Conservation (phyloP, 1,140 invertebrate genomes). For the Psix sp. region DNA sequence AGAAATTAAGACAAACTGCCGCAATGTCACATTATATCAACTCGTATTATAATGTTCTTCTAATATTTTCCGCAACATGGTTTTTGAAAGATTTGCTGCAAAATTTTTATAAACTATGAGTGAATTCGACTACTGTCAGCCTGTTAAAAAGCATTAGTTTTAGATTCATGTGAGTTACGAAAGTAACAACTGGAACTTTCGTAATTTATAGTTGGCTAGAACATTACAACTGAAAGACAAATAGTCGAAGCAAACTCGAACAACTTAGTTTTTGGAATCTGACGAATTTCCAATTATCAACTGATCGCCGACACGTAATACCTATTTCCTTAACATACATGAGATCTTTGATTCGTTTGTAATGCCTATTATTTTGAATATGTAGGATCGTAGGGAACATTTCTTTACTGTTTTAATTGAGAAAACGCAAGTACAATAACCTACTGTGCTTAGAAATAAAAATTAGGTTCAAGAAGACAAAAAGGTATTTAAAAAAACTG, state of each 20-base stretch:
- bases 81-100: slow-evolving; percentile 10
- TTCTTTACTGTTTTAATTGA: too few relatives aligned
- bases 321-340: slow-evolving; percentile 53
- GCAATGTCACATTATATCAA: too few relatives aligned
- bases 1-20: too few relatives aligned
- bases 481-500: too few relatives aligned
- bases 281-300: slow-evolving; percentile 73
- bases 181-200: slow-evolving; percentile 59
- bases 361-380: slow-evolving; percentile 32
- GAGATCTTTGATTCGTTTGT: slow-evolving; percentile 14
- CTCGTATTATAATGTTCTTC: too few relatives aligned
- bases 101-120: slow-evolving; percentile 42
- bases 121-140: slow-evolving; percentile 47
- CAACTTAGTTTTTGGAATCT: slow-evolving; percentile 71
- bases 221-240: slow-evolving; percentile 55
- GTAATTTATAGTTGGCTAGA: slow-evolving; percentile 59
- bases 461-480: too few relatives aligned
- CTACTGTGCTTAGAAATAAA: too few relatives aligned
- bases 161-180: slow-evolving; percentile 43
- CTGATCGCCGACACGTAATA: slow-evolving; percentile 62
- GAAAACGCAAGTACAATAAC: too few relatives aligned
- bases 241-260: slow-evolving; percentile 63
- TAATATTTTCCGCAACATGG: too few relatives aligned
- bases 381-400: too few relatives aligned
- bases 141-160: slow-evolving; percentile 47